phyloP scores from a whole-genome alignment of 1,140 invertebrate genomes.

The Drosophila pandora region DNA sequence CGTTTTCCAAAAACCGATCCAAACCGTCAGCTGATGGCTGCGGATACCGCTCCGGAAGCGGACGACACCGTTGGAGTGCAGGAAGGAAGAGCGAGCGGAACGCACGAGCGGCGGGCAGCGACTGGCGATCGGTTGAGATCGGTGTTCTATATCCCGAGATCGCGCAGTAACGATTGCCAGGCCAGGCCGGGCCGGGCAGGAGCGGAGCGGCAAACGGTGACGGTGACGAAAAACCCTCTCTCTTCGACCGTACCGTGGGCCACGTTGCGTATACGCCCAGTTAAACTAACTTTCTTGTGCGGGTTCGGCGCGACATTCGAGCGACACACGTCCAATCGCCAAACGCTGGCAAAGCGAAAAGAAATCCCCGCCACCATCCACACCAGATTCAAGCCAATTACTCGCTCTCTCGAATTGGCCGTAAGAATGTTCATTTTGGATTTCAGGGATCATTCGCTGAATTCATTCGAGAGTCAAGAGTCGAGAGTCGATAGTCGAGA shows the following conservation, averaged over 20 bases:
- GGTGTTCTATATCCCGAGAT: slow-evolving; percentile 23
- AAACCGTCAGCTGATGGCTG: slow-evolving; percentile 27
- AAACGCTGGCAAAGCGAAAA: slow-evolving; percentile 79
- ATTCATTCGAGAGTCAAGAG: slow-evolving; percentile 44
- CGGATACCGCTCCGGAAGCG: slow-evolving; percentile 28
- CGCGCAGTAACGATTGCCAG: slow-evolving; percentile 48
- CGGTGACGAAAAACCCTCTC: neutral
- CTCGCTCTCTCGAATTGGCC: slow-evolving; percentile 22
- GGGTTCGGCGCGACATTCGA: slow-evolving; percentile 58
- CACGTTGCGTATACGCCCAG: slow-evolving; percentile 66
- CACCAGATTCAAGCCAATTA: slow-evolving; percentile 49
- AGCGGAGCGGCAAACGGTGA: slow-evolving; percentile 8
- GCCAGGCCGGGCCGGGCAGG: neutral
- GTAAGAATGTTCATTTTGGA: neutral
- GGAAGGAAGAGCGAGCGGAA: slow-evolving; percentile 47
- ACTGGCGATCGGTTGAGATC: slow-evolving; percentile 38
- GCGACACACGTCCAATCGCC: slow-evolving; percentile 78
- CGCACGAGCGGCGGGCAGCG: slow-evolving; percentile 61
- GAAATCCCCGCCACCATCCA: slow-evolving; percentile 46
- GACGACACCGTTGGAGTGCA: slow-evolving; percentile 7
- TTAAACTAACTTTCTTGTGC: slow-evolving; percentile 68
- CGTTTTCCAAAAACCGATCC: slow-evolving; percentile 23
- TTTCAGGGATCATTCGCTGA: slow-evolving; percentile 68
- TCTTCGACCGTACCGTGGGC: slow-evolving; percentile 20
- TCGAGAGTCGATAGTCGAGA: neutral